Percentiles rank a stretch among this genome's conserved stretches.
Conservation (phyloP, 2,113 vertebrate genomes). For the Pedetes capensis region DNA sequence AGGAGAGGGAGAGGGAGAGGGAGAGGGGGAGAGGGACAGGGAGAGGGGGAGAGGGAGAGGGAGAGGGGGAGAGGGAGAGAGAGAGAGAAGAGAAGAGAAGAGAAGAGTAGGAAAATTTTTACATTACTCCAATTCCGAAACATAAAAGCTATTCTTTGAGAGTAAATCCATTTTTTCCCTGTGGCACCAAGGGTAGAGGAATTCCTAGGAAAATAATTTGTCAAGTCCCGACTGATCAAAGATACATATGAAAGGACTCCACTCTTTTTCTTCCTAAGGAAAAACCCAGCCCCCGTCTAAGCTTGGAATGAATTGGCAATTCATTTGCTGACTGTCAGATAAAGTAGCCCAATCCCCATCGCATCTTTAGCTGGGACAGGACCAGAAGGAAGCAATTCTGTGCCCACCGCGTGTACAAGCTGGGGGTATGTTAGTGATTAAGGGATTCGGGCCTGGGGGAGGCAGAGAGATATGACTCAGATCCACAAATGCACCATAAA, state of each 20-base stretch:
- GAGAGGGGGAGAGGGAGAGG: neutral
- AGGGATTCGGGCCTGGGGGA: constrained; percentile 83
- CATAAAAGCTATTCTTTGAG: constrained; percentile 80
- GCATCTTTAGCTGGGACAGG: constrained; percentile 80
- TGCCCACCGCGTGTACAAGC: constrained; percentile 82
- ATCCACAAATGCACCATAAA: constrained; percentile 87
- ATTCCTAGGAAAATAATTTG: constrained; percentile 88
- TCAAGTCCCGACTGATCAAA: constrained; percentile 86
- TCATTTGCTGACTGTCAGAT: constrained; percentile 86
- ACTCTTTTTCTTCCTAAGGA: constrained; percentile 56
- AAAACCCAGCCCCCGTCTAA: constrained; percentile 65
- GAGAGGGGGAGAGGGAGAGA: neutral
- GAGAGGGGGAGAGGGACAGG: neutral
- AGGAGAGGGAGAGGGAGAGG: neutral
- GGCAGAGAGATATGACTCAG: constrained; percentile 86
- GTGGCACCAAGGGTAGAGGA: constrained; percentile 81
- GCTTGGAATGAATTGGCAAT: constrained; percentile 85
- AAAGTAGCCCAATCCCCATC: constrained; percentile 82
- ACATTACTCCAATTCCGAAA: constrained; percentile 62
- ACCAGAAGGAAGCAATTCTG: constrained; percentile 88
- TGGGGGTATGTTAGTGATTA: constrained; percentile 89
- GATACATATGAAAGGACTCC: constrained; percentile 82
- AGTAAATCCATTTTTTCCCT: constrained; percentile 69
- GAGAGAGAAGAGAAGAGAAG: constrained; percentile 32
- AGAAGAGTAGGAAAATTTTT: neutral